These are phyloP conservation scores for Cryptophagus acutangulus DNA, from an alignment of 2,888 invertebrate species.

Conservation along the genomic window DNA sequence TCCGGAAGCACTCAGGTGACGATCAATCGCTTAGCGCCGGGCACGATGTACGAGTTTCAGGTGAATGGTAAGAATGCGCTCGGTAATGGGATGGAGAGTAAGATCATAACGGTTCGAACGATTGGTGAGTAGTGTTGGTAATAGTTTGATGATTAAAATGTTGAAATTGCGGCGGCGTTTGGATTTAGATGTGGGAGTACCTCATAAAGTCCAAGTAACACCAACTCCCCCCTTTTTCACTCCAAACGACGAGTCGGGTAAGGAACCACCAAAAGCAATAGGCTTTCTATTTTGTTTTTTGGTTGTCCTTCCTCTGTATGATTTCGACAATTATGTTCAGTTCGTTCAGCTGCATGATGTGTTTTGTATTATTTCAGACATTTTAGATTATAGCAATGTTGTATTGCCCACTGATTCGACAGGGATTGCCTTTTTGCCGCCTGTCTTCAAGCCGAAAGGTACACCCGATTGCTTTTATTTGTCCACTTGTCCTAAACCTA, in stretches of 20 bases:
- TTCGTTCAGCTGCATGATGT: no score
- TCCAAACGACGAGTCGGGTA: conserved; percentile 65
- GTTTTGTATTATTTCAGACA: conserved; percentile 59
- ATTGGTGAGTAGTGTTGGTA: conserved; percentile 83
- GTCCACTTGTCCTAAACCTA: no score
- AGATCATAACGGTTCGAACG: conserved; percentile 83
- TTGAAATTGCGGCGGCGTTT: no score
- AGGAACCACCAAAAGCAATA: no score
- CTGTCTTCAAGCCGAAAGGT: conserved; percentile 69
- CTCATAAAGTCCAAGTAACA: conserved; percentile 58
- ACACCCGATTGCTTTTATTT: conserved; percentile 32
- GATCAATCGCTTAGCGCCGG: conserved; percentile 84
- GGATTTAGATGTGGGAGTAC: conserved; percentile 53
- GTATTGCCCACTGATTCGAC: conserved; percentile 72
- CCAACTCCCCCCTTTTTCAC: conserved; percentile 64
- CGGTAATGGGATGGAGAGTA: conserved; percentile 94
- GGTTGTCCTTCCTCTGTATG: no score
- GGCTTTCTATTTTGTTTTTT: no score
- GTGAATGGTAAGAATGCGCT: conserved; percentile 91
- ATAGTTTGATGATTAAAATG: no score
- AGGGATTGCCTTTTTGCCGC: conserved; percentile 66
- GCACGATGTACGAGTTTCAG: conserved; percentile 92
- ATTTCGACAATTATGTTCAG: no score
- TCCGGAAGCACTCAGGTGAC: conserved; percentile 86
- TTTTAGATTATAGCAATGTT: conserved; percentile 67